Evolutionary conservation across 1,140 invertebrate genomes (phyloP).

Genomic region (Helicoverpa armigera): DNA sequence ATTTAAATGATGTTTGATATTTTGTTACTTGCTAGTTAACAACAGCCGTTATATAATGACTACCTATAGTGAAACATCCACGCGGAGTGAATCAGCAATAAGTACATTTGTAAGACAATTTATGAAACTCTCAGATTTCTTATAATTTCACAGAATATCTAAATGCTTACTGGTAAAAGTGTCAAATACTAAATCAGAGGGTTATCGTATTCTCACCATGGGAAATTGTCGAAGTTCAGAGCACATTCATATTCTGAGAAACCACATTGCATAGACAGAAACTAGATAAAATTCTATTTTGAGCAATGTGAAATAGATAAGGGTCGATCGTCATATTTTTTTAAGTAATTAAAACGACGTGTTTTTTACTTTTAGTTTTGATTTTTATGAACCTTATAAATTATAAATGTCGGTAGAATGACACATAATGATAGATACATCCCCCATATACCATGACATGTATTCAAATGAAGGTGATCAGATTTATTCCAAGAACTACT

Average conservation of each 20-base stretch:
- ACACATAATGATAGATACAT: too few species aligned
- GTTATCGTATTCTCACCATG: constrained; percentile 49
- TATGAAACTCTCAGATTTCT: too few species aligned
- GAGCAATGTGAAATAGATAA: constrained; percentile 3
- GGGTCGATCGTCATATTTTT: not conserved
- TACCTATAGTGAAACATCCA: not conserved
- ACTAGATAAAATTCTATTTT: constrained; percentile 34
- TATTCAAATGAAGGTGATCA: too few species aligned
- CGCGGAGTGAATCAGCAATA: not conserved
- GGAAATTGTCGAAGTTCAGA: constrained; percentile 26
- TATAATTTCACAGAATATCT: not conserved
- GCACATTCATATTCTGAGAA: constrained; percentile 18
- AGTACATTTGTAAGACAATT: too few species aligned
- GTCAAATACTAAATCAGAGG: constrained; percentile 42
- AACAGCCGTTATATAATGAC: not conserved
- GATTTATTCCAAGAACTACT: too few species aligned
- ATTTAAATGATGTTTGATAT: constrained; percentile 16
- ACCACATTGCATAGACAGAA: constrained; percentile 1
- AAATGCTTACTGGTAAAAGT: constrained; percentile 26
- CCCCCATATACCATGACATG: too few species aligned
- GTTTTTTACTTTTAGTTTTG: not conserved
- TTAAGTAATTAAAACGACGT: not conserved
- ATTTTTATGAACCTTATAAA: not conserved
- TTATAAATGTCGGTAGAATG: too few species aligned
- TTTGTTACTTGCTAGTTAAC: not conserved